Base-by-base conservation (phyloP, 2,113 vertebrate species). In the Pachypanchax playfairii region DNA sequence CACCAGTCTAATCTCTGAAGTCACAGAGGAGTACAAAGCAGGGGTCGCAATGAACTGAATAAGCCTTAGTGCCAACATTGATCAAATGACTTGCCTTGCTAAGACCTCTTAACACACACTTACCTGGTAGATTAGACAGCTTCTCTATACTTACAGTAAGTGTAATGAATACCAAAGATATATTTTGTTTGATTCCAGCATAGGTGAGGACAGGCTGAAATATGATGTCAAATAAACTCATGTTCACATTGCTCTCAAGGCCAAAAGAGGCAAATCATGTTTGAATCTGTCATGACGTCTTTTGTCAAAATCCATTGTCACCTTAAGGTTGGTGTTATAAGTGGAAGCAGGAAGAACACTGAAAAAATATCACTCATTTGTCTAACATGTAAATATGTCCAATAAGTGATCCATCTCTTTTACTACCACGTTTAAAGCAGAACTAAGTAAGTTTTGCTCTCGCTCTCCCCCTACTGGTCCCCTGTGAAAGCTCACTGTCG, bases 1-100 rank as follows among this genome's bases (percentile, higher is more conserved):
- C 54, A 60, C 47, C 68, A 61, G 53, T 42, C 70, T 82, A 87
- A 88, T 88, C 85, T 84, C 80, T 59, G n/a, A 56, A 79, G 72
- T 73, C 73, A 74, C 60, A 73, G 65, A 74, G 61, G 69, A 77
- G 79, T 65, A 77, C 35, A 25, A 63, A 67, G 80, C 70, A 68
- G 56, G 31, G 51, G 76, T 73, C 75, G 63, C 64, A 66, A 56
- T 70, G 56, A 65, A 77, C 66, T 79, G 76, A 86, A 67, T 85
- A 79, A 84, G 79, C 59, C 67, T 66, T 63, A 60, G 76, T 86
- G 76, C 66, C 57, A 28, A 38, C 59, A 50, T 57, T 83, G 82
- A 78, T 84, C 60, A 84, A 79, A 80, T 65, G 73, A 79, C 65
- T 82, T 49, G 59, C 51, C 55, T 46, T 15, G 78, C 69, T 70